Percentiles rank a stretch among this genome's conserved stretches.
phyloP scores from a whole-genome alignment of 2,888 invertebrate genomes.

The Drosophila birchii region DNA sequence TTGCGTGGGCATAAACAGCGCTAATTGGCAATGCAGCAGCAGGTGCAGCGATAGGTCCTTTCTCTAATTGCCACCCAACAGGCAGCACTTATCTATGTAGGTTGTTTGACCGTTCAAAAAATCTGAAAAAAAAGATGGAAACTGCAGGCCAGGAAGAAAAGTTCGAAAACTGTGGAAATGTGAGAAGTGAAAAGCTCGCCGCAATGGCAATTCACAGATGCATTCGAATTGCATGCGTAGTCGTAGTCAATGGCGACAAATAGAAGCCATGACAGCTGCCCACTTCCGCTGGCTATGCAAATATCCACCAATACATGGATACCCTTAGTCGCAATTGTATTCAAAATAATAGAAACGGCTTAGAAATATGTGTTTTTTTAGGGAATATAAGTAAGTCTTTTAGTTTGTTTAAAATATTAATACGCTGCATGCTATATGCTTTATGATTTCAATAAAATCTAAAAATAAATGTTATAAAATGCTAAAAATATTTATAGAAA shows the following conservation, averaged over 20 bases:
- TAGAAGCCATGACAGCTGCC: slow-evolving; percentile 31
- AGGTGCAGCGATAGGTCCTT: slow-evolving; percentile 22
- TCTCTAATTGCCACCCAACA: slow-evolving; percentile 30
- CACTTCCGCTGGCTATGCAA: slow-evolving; percentile 51
- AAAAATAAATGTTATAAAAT: too few species aligned
- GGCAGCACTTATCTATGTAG: slow-evolving; percentile 5
- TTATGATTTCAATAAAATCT: neutral
- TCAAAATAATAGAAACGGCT: neutral
- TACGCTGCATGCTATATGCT: neutral
- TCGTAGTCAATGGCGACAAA: slow-evolving; percentile 15
- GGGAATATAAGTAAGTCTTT: neutral
- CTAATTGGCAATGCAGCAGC: slow-evolving; percentile 44
- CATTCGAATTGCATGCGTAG: slow-evolving; percentile 29
- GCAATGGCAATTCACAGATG: slow-evolving; percentile 37
- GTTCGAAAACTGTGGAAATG: slow-evolving; percentile 6
- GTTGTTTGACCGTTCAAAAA: slow-evolving; percentile 11
- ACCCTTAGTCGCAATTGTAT: neutral
- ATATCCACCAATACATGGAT: slow-evolving; percentile 40
- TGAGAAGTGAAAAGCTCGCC: slow-evolving; percentile 21
- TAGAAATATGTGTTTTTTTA: neutral
- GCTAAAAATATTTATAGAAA: too few species aligned
- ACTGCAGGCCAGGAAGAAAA: neutral
- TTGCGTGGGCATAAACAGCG: slow-evolving; percentile 52
- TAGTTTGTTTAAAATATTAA: neutral
- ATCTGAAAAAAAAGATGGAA: neutral